Percentiles rank a stretch among this genome's conserved stretches.
Conservation (phyloP, 2,113 vertebrate genomes). For the Chloebia gouldiae region DNA sequence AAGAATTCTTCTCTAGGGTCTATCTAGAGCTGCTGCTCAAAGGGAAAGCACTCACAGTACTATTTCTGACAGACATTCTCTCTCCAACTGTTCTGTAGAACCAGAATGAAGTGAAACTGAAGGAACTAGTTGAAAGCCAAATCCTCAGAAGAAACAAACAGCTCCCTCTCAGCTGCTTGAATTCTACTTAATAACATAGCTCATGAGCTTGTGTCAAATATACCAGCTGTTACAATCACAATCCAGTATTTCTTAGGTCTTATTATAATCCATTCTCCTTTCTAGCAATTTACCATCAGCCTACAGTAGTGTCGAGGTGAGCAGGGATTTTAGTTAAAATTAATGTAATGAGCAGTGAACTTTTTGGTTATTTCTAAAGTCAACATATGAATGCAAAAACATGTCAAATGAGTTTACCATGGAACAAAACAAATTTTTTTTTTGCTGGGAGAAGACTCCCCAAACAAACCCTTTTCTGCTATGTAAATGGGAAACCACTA, state of each 20-base stretch:
- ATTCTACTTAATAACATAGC: conserved; percentile 1
- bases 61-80: neutral
- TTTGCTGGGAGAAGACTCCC: neutral
- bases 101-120: conserved; percentile 1
- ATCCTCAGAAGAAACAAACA: conserved; percentile 11
- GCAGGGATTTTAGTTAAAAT: neutral
- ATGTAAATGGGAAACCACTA: neutral
- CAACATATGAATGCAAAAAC: neutral
- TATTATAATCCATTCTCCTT: neutral
- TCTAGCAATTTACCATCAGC: neutral
- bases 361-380: neutral
- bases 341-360: neutral
- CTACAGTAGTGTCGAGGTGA: neutral
- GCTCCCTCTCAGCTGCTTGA: conserved; percentile 6
- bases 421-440: neutral
- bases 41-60: neutral
- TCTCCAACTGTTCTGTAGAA: neutral
- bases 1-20: neutral
- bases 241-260: neutral
- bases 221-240: neutral
- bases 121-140: conserved; percentile 1
- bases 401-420: neutral
- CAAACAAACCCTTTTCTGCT: neutral
- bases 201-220: neutral
- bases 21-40: neutral